Evolutionary conservation across 2,797 vertebrate genomes (phyloP), one percentile per base, ranked within the genome.

Genomic region (Furcifer pardalis): DNA sequence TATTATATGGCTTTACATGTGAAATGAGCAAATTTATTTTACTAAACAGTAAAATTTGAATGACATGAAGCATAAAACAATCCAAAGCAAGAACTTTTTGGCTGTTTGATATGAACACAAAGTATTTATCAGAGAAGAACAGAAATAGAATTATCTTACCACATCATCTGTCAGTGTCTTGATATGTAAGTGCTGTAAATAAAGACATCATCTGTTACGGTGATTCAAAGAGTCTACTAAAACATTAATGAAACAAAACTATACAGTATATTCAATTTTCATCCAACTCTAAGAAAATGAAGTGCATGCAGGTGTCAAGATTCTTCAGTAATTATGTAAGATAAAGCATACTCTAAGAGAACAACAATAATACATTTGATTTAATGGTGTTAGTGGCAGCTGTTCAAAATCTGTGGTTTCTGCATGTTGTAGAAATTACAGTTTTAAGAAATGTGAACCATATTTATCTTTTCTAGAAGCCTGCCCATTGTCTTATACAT

Each of bases 81-180:
- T 71, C n/a, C 40, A 46, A 84, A 78, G 15, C 27, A 79, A 35
- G 44, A 49, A 13, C 23, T 44, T 12, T 5, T 72, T 49, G 42
- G 44, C 59, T 90, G 74, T 86, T 91, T 59, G n/a, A 79, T 44
- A 81, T 77, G 87, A 40, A 68, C 68, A 74, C 42, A 84, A 32
- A 21, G 83, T 93, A 94, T 94, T 90, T 92, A 84, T 87, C 68
- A 82, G 19, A 71, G 83, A 84, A 81, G 32, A 89, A 62, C 73
- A 91, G 92, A 88, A 81, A 13, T 71, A 83, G 91, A 90, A 44
- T 82, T 88, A 49, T 84, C 98, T 99, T 99, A 99, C 98, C 98
- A 99, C 95, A 94, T 99, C 98, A 95, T 99, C 98, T 78, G 98
- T 99, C 96, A 99, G 93, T 92, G 96, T 98, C 97, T 93, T 98